These are phyloP conservation scores for Sula dactylatra DNA, from an alignment of 2,113 vertebrate species.

Conservation along the genomic window DNA sequence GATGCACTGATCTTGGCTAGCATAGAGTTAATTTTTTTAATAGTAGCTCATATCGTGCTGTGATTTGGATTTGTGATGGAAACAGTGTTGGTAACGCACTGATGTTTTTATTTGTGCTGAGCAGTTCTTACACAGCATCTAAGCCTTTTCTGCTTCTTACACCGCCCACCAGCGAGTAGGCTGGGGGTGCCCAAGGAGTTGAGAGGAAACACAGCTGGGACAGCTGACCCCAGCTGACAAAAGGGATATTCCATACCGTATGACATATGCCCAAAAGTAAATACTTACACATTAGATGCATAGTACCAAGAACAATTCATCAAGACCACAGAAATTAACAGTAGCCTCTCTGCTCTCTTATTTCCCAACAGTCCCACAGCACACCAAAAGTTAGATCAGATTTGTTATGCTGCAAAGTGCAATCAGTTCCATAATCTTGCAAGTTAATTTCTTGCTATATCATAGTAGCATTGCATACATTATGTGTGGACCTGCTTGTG, in stretches of 20 bases:
- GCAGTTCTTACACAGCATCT: background rate
- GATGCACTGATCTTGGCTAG: background rate
- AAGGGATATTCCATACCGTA: background rate
- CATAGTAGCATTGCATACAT: background rate
- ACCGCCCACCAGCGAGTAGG: fast-evolving
- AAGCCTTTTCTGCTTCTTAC: background rate
- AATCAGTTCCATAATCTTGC: too few species aligned
- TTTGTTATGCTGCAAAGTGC: background rate
- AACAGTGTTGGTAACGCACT: background rate
- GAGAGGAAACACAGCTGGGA: background rate
- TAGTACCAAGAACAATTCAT: background rate
- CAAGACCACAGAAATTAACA: background rate
- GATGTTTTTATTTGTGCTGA: fast-evolving
- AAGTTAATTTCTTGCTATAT: background rate
- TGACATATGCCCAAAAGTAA: background rate
- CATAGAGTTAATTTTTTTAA: background rate
- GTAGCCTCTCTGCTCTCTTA: background rate
- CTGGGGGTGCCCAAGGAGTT: background rate
- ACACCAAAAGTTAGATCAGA: background rate
- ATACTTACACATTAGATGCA: background rate
- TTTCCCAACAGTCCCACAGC: background rate
- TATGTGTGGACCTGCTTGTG: background rate
- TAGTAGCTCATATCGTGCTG: background rate
- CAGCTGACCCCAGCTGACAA: background rate
- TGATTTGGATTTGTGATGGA: background rate